Evolutionary conservation across 1,140 invertebrate genomes (phyloP).

Genomic region (Armadillidium nasatum): DNA sequence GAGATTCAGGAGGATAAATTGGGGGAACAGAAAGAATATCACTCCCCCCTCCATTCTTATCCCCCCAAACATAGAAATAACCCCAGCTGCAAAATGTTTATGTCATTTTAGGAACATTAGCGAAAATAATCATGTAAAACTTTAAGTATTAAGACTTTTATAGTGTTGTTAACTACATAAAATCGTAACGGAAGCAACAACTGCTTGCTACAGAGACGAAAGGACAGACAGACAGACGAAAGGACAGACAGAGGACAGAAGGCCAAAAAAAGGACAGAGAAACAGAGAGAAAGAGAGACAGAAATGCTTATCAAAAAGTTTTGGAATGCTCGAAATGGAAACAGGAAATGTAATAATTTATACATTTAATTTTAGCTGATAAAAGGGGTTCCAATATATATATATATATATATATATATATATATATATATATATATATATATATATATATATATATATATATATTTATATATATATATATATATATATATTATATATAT

Average conservation of each 20-base stretch:
- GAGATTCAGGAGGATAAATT: too few species aligned
- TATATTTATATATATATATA: slow-evolving; percentile 2
- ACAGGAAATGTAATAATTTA: background rate
- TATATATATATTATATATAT: background rate
- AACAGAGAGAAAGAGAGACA: background rate
- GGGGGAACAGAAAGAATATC: too few species aligned
- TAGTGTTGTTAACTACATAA: slow-evolving; percentile 3
- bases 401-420: background rate
- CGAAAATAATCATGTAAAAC: slow-evolving; percentile 4
- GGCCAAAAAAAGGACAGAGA: background rate
- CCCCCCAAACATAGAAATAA: too few species aligned
- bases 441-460: background rate
- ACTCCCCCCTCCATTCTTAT: too few species aligned
- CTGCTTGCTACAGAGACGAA: too few species aligned
- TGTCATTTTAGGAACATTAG: background rate
- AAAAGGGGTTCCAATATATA: background rate
- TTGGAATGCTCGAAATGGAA: background rate
- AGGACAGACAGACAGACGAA: too few species aligned
- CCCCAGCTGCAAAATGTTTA: background rate
- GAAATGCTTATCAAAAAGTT: background rate
- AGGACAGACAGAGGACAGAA: background rate
- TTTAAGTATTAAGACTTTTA: slow-evolving; percentile 12
- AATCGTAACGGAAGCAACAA: background rate
- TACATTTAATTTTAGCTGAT: background rate
- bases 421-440: background rate